Base-by-base conservation (phyloP, 1,140 invertebrate genomes). In the Andricus grossulariae region DNA sequence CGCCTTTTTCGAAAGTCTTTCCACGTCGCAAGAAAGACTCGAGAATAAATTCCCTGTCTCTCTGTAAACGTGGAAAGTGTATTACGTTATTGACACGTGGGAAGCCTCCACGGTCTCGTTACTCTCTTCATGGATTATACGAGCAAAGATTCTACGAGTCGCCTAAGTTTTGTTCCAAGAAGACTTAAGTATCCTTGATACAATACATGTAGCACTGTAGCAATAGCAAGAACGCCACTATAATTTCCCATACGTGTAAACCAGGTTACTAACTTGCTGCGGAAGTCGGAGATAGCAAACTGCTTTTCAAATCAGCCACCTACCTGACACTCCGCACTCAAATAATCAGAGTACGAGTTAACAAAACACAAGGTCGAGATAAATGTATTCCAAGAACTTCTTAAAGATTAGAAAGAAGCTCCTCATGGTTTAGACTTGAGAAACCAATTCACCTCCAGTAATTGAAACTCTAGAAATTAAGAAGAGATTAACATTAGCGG, bases 51-150 rank as follows among this genome's bases (percentile, higher is more conserved):
- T 66, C 32, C 32, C 60, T 66, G 25, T 32, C 15, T 66, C 25
- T 39, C 15, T 39, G 39, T n/a, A 32, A 66, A 32, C 52, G 52
- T 45, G 60, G 60, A 66, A 66, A 66, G 60, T 66, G 60, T 66
- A 66, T 66, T 66, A 66, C 60, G 60, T 66, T 66, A 66, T 66
- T 66, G 60, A 66, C 60, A 66, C 60, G 60, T 66, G 60, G 60
- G 60, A 66, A 66, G 60, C 60, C 60, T 66, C 60, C 60, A 66
- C 60, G 60, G 60, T 32, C 60, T 45, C 60, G 60, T 32, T 25
- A 66, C 60, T 66, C 60, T 66, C 60, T 45, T 45, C 60, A 16
- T 39, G 21, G 21, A 32, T 60, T 60, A 45, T 45, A 32, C 60
- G 60, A 66, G 60, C 25, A 7, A 66, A 66, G 25, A 66, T 66